A percentile compares a stretch with the other conserved stretches of the same genome.
Evolutionary conservation across 2,797 vertebrate species (phyloP).

Genomic region (Enoplosus armatus): DNA sequence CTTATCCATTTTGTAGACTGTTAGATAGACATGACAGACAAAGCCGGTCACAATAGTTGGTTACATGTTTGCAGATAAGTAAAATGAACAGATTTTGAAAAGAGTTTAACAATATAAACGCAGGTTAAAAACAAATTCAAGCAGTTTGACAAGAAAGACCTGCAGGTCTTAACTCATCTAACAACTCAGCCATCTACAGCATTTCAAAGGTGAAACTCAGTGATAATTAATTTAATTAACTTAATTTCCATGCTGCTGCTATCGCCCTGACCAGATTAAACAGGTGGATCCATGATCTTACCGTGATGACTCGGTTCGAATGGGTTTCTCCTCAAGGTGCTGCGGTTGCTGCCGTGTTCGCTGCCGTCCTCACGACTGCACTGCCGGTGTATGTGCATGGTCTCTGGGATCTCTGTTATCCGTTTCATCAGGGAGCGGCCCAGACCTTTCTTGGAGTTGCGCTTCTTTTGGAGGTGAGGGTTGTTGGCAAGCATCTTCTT

Average conservation of each 20-base stretch:
- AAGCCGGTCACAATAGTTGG: neutral
- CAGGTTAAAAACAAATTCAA: neutral
- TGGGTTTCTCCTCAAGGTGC: constrained; percentile 86
- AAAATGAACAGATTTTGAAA: neutral
- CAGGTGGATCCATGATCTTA: constrained; percentile 52
- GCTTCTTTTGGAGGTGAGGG: constrained; percentile 98
- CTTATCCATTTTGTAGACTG: neutral
- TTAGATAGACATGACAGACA: neutral
- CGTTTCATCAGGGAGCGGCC: constrained; percentile 96
- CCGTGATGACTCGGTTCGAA: constrained; percentile 86
- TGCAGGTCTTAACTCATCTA: neutral
- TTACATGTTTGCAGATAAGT: neutral
- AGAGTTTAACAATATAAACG: neutral
- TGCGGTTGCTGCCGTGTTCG: constrained; percentile 90
- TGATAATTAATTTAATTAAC: neutral
- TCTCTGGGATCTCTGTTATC: constrained; percentile 98
- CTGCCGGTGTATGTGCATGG: constrained; percentile 94
- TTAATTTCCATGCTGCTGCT: neutral
- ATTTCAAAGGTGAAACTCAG: constrained; percentile 3
- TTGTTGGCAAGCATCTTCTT: constrained; percentile 99
- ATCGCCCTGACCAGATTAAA: neutral
- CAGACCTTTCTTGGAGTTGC: constrained; percentile 98
- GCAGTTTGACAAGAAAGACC: neutral
- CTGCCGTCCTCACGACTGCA: constrained; percentile 92
- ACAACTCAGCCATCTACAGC: neutral